phyloP scores from a whole-genome alignment of 37 sponge, comb jelly and placozoan species.

The Theonella swinhoei region DNA sequence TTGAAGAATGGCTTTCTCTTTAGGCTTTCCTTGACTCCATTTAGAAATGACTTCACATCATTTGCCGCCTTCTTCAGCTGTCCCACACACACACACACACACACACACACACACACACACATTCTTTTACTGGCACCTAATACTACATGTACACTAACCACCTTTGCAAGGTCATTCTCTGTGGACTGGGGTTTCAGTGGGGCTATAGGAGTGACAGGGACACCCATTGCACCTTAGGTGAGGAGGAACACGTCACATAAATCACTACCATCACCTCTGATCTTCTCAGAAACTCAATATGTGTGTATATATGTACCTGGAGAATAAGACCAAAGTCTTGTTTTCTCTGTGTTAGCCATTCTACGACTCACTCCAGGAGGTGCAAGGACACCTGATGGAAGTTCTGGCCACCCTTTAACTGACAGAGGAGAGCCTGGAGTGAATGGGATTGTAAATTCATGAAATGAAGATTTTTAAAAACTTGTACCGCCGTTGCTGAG shows the following conservation, averaged over 20 bases:
- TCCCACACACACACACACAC: too few species aligned
- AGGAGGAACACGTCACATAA: too few species aligned
- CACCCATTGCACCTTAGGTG: too few species aligned
- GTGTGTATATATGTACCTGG: slow-evolving; percentile 51
- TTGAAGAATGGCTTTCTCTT: slow-evolving; percentile 59
- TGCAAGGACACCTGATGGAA: not conserved
- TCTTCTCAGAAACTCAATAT: too few species aligned
- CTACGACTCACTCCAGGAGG: slow-evolving; percentile 43
- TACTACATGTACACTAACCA: too few species aligned
- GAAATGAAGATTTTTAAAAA: not conserved
- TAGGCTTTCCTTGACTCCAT: slow-evolving; percentile 3
- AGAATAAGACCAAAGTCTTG: slow-evolving; percentile 61
- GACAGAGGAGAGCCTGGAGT: not conserved
- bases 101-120: too few species aligned
- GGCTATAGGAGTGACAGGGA: too few species aligned
- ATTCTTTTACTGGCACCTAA: too few species aligned
- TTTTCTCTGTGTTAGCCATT: slow-evolving; percentile 45
- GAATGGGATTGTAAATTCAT: not conserved
- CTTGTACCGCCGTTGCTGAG: not conserved
- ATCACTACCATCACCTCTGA: too few species aligned
- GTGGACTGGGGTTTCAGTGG: too few species aligned
- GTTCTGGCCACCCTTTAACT: slow-evolving; percentile 48
- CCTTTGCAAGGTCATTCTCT: too few species aligned
- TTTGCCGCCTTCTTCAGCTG: not conserved
- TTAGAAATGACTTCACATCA: not conserved